Percentiles rank a stretch among this genome's conserved stretches.
Evolutionary conservation across 2,888 invertebrate species (phyloP).

Genomic region (Lycia hirtaria): DNA sequence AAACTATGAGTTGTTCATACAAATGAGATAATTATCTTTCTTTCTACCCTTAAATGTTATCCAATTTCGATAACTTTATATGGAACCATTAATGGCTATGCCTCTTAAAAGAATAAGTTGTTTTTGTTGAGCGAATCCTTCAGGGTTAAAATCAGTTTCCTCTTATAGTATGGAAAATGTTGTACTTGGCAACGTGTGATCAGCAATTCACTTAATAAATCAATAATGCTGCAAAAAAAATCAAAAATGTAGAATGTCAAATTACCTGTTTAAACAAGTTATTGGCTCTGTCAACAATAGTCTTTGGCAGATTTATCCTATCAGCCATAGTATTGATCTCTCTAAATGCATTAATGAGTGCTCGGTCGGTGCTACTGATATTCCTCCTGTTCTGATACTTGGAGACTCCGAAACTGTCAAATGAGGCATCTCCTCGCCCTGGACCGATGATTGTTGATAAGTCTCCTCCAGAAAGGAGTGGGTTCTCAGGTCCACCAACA

Average conservation of each 20-base stretch:
- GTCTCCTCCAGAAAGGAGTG: slow-evolving; percentile 97
- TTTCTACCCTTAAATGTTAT: too few species aligned
- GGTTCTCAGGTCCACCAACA: slow-evolving; percentile 99
- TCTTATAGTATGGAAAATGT: neutral
- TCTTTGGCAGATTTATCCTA: slow-evolving; percentile 97
- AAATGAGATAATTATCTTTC: too few species aligned
- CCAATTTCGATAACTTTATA: too few species aligned
- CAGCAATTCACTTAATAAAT: too few species aligned
- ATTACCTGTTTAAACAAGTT: slow-evolving; percentile 97
- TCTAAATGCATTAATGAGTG: slow-evolving; percentile 97
- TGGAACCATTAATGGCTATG: too few species aligned
- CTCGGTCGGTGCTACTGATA: slow-evolving; percentile 97
- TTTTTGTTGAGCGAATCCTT: too few species aligned
- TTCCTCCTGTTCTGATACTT: slow-evolving; percentile 91
- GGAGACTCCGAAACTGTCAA: slow-evolving; percentile 93
- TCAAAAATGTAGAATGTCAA: slow-evolving; percentile 5
- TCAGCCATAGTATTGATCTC: slow-evolving; percentile 99
- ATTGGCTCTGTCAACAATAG: slow-evolving; percentile 98
- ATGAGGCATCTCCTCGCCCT: slow-evolving; percentile 91
- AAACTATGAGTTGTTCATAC: too few species aligned
- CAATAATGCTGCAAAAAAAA: too few species aligned
- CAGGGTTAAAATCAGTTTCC: too few species aligned
- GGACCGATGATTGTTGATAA: slow-evolving; percentile 97
- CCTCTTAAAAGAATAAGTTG: too few species aligned
- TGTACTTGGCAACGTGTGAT: too few species aligned